Conservation (phyloP, 2,113 vertebrate species). For the Uria lomvia region DNA sequence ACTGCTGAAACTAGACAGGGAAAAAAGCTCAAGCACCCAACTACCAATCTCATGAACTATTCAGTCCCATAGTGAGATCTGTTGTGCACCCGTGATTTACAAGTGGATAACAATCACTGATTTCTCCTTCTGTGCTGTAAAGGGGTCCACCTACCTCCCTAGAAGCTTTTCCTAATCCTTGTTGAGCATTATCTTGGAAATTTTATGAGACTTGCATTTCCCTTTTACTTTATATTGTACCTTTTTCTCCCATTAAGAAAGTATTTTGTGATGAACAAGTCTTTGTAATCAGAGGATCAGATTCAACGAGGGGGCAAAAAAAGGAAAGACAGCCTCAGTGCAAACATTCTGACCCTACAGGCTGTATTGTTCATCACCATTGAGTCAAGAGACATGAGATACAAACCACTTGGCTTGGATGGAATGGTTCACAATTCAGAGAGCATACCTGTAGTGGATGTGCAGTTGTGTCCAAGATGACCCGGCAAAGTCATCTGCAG, state of each 20-base stretch:
- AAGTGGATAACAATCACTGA: not conserved
- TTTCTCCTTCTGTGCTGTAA: not conserved
- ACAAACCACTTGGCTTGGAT: not conserved
- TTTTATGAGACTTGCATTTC: not conserved
- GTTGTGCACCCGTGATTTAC: not conserved
- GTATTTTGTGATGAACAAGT: not conserved
- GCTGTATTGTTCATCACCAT: not conserved
- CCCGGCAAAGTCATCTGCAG: not conserved
- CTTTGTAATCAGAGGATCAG: not conserved
- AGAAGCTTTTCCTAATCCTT: not conserved
- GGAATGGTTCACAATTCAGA: not conserved
- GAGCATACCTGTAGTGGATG: not conserved
- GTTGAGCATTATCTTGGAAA: not conserved
- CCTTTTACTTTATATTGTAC: not conserved
- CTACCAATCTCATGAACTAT: not conserved
- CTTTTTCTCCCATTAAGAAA: not conserved
- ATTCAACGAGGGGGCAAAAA: not conserved
- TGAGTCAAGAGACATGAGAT: not conserved
- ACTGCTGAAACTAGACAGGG: not conserved
- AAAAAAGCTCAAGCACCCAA: not conserved
- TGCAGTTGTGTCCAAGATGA: not conserved
- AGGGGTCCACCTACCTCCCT: not conserved
- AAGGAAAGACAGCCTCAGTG: not conserved
- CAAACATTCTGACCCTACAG: not conserved
- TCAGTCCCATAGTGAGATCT: not conserved